Evolutionary conservation across 2,797 vertebrate genomes (phyloP), one percentile per base, ranked within the genome.

Genomic region (Lutjanus campechanus): DNA sequence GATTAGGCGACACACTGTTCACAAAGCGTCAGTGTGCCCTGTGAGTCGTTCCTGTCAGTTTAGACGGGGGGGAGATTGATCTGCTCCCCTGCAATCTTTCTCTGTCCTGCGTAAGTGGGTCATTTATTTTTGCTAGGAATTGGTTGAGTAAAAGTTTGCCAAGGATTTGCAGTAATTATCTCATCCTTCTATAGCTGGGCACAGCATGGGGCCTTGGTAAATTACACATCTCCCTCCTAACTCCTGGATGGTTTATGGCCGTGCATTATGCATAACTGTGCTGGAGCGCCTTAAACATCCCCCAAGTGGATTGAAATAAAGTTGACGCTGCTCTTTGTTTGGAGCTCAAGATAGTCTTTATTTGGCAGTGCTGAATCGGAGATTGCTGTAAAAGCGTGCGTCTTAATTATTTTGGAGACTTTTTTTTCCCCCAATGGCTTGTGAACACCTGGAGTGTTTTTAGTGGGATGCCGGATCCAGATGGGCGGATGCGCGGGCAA

Each of bases 281-380:
- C 91, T 78, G 91, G 89, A 93, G 94, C 81, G 91, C 92, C 94
- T 95, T 91, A 93, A 94, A 95, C 92, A 94, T 94, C 89, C 94
- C 95, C 94, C 93, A 84, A 95, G 95, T 95, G 95, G 91, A 94
- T 94, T 94, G 92, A 92, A 95, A 95, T 93, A 95, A 95, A 95
- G 95, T 95, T 95, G 94, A 95, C 90, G 92, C 90, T 94, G 95
- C 95, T 95, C 92, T 96, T 95, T 96, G 95, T 95, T 96, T 94
- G 86, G 84, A 91, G 88, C 90, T 92, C 92, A 86, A 91, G 70
- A 80, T 73, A 90, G 88, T 93, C 87, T 95, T 94, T 93, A 94
- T 95, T 95, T 95, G 94, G 92, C 94, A 88, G 81, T 92, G 92
- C 93, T 95, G 93, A 96, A 94, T 95, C 90, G 84, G 93, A 95